Evolutionary conservation across 1,140 invertebrate species (phyloP).

Genomic region (Coenobita brevimanus): DNA sequence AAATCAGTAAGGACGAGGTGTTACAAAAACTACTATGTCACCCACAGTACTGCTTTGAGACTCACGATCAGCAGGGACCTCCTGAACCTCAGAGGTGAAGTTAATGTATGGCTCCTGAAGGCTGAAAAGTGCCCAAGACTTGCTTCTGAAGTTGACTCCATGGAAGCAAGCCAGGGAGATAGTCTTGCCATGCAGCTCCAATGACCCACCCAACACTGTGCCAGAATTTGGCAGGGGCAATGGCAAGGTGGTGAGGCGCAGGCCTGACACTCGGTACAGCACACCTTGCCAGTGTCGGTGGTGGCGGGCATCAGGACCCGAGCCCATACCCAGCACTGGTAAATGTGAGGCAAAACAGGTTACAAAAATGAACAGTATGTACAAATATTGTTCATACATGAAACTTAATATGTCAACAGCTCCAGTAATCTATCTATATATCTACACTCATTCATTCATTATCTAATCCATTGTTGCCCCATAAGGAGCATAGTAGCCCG

Average conservation of each 20-base stretch:
- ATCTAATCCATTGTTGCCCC: no score
- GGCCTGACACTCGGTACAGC: conserved; percentile 81
- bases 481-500: no score
- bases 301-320: conserved; percentile 77
- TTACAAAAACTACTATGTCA: no score
- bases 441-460: no score
- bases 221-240: conserved; percentile 81
- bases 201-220: conserved; percentile 84
- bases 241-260: conserved; percentile 83
- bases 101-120: conserved; percentile 95
- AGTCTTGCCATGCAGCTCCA: conserved; percentile 80
- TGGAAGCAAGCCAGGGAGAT: conserved; percentile 97
- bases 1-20: no score
- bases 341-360: no score
- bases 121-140: conserved; percentile 97
- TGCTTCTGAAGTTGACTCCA: conserved; percentile 97
- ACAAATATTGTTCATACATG: no score
- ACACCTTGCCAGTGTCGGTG: conserved; percentile 95
- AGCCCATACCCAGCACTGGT: conserved; percentile 42
- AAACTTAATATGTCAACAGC: no score
- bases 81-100: conserved; percentile 95
- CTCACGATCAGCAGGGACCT: conserved; percentile 81
- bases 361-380: no score
- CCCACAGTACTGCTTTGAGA: no score
- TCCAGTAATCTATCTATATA: no score